These are phyloP conservation scores for Lepisosteus oculatus DNA, from an alignment of 2,113 vertebrate species.

Conservation along the genomic window DNA sequence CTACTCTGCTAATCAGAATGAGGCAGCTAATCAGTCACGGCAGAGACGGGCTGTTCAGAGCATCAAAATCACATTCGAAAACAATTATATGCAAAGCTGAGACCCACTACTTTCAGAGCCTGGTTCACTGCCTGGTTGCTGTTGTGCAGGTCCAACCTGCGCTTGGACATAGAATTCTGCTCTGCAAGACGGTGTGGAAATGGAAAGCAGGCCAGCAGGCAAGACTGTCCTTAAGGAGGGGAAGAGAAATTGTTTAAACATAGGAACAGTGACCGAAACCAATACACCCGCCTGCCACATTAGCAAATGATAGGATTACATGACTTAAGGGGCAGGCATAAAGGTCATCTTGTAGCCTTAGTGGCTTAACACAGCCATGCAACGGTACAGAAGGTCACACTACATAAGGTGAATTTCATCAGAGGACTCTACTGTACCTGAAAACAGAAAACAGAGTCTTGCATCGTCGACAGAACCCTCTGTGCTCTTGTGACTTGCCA, in stretches of 20 bases:
- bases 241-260: background rate
- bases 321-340: slow-evolving; percentile 25
- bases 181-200: slow-evolving; percentile 3
- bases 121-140: slow-evolving; percentile 42
- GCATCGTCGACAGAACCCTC: no score
- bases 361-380: slow-evolving; percentile 15
- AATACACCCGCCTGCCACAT: background rate
- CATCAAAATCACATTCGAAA: slow-evolving; percentile 60
- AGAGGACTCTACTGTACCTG: no score
- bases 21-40: slow-evolving; percentile 53
- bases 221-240: background rate
- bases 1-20: slow-evolving; percentile 37
- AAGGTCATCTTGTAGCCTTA: slow-evolving; percentile 36
- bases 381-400: no score
- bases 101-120: slow-evolving; percentile 35
- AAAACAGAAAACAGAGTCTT: no score
- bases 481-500: no score
- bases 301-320: slow-evolving; percentile 15
- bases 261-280: background rate
- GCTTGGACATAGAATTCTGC: slow-evolving; percentile 26
- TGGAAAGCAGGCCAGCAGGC: slow-evolving; percentile 20
- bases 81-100: slow-evolving; percentile 46
- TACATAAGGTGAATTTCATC: no score
- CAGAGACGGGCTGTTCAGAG: slow-evolving; percentile 56
- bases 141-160: slow-evolving; percentile 32